Conservation (phyloP, 2,888 invertebrate species). For the Nyleta sp. region DNA sequence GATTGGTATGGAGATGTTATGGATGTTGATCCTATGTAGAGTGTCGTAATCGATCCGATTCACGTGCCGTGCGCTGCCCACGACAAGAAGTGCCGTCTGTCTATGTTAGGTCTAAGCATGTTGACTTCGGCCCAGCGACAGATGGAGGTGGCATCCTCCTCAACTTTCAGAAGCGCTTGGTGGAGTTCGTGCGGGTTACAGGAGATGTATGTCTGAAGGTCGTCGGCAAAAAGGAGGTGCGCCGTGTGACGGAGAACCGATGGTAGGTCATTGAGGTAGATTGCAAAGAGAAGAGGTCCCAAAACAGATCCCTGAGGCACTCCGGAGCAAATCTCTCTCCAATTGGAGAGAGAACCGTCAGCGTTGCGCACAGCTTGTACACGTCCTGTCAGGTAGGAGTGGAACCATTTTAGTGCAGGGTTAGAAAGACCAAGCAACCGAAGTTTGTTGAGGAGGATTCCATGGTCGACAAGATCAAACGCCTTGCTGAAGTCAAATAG, state of each 20-base stretch:
- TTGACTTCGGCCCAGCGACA: not conserved
- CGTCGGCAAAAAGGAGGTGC: not conserved
- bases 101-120: not conserved
- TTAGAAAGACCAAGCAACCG: not conserved
- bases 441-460: not conserved
- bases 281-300: not conserved
- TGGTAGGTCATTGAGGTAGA: not conserved
- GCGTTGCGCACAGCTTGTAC: not conserved
- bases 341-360: not conserved
- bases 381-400: not conserved
- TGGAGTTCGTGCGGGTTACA: not conserved
- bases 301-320: not conserved
- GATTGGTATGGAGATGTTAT: not conserved
- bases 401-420: not conserved
- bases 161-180: not conserved
- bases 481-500: conserved; percentile 1
- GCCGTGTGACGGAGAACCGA: not conserved
- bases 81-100: not conserved
- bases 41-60: not conserved
- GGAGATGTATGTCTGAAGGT: not conserved
- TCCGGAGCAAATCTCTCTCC: not conserved
- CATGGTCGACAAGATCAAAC: not conserved
- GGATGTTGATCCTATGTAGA: not conserved
- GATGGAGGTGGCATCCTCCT: not conserved
- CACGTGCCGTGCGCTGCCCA: not conserved